Percentiles rank a stretch among this genome's conserved stretches.
Evolutionary conservation across 2,888 invertebrate genomes (phyloP).

Genomic region (Syrphus vitripennis): DNA sequence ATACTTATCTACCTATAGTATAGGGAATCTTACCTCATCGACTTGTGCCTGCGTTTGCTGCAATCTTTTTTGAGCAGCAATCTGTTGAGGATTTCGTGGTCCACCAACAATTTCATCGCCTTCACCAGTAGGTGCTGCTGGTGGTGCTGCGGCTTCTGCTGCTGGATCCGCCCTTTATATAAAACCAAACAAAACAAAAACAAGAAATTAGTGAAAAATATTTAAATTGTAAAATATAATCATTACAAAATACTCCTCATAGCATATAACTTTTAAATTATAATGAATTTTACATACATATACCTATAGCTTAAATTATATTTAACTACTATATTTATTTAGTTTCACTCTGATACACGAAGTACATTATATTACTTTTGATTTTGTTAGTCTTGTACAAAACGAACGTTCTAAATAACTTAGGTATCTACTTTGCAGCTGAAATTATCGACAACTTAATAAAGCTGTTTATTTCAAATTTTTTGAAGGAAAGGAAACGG

Average conservation of each 20-base stretch:
- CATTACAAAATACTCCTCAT: neutral
- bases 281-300: neutral
- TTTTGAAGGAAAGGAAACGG: too few species aligned
- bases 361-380: too few species aligned
- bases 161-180: conserved; percentile 79
- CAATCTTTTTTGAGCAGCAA: conserved; percentile 90
- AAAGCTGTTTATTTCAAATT: too few species aligned
- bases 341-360: too few species aligned
- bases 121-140: conserved; percentile 85
- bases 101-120: conserved; percentile 93
- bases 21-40: conserved; percentile 85
- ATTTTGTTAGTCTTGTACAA: too few species aligned
- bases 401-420: too few species aligned
- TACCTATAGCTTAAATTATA: too few species aligned
- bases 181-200: neutral
- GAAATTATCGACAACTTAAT: too few species aligned
- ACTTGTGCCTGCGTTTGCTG: conserved; percentile 94
- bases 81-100: conserved; percentile 91
- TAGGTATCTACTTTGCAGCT: too few species aligned
- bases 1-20: too few species aligned
- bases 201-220: neutral
- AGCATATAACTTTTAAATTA: conserved; percentile 4
- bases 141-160: conserved; percentile 79
- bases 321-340: too few species aligned
- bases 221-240: neutral